These are phyloP conservation scores for Hyles lineata DNA, from an alignment of 2,888 invertebrate genomes.

Conservation along the genomic window DNA sequence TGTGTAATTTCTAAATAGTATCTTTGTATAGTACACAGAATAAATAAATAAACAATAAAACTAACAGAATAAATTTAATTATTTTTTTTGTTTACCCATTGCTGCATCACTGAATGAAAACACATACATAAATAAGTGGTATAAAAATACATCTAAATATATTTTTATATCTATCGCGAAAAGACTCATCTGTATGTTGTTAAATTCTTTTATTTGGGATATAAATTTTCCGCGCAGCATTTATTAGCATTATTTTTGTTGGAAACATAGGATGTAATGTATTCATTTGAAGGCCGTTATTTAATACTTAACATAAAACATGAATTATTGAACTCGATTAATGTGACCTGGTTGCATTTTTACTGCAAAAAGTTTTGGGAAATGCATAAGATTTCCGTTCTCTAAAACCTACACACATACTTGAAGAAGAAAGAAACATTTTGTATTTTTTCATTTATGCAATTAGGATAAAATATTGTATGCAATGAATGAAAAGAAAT, in stretches of 20 bases:
- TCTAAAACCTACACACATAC: no score
- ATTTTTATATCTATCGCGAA: neutral
- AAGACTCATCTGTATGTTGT: neutral
- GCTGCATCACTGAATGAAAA: no score
- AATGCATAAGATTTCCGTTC: no score
- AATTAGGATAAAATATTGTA: no score
- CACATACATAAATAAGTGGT: neutral
- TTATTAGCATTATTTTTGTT: neutral
- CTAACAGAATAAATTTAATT: no score
- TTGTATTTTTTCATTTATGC: no score
- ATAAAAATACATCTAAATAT: neutral
- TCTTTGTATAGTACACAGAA: no score
- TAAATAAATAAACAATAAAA: no score
- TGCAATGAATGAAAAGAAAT: neutral
- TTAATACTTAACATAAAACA: constrained; percentile 4
- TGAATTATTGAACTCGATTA: neutral
- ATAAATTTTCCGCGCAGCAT: neutral
- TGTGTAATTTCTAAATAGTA: no score
- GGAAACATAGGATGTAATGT: neutral
- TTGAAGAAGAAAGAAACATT: no score
- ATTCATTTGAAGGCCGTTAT: neutral
- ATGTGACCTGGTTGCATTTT: neutral
- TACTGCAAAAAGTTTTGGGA: neutral
- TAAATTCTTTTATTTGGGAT: neutral
- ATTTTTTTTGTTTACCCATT: no score